Conservation (phyloP, 2,888 invertebrate species). For the Alentia gelatinosa region DNA sequence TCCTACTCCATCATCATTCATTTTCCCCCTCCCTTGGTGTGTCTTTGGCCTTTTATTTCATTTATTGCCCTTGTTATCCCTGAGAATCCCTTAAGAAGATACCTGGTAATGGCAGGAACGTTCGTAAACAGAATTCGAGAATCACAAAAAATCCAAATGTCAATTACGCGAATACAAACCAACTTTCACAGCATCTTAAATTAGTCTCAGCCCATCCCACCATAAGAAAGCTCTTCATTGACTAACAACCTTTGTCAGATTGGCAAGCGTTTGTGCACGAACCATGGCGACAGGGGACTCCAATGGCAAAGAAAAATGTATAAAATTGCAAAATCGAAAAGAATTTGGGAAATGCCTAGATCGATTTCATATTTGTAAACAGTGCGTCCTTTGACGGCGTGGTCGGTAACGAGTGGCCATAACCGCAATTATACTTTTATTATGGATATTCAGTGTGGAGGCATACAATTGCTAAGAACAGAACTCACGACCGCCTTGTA, state of each 20-base stretch:
- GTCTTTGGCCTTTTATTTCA: neutral
- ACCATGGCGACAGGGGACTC: no score
- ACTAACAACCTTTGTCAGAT: slow-evolving; percentile 1
- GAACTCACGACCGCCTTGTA: no score
- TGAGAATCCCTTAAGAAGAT: neutral
- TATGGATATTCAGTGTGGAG: no score
- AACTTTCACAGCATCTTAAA: neutral
- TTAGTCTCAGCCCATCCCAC: neutral
- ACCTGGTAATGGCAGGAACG: neutral
- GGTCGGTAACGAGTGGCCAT: no score
- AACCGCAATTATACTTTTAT: no score
- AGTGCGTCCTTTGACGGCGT: no score
- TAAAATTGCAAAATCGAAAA: neutral
- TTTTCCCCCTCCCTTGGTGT: neutral
- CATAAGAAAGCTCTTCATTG: neutral
- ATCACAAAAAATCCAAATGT: neutral
- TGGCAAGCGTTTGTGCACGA: neutral
- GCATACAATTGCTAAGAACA: no score
- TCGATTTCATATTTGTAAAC: neutral
- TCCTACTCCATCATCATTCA: no score
- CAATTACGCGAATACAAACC: neutral
- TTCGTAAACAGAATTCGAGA: neutral
- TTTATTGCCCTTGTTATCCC: neutral
- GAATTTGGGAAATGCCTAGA: neutral
- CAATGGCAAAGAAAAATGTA: neutral